A percentile compares a stretch with the other conserved stretches of the same genome.
phyloP scores from a whole-genome alignment of 2,888 invertebrate species.

The Lithodes maja region DNA sequence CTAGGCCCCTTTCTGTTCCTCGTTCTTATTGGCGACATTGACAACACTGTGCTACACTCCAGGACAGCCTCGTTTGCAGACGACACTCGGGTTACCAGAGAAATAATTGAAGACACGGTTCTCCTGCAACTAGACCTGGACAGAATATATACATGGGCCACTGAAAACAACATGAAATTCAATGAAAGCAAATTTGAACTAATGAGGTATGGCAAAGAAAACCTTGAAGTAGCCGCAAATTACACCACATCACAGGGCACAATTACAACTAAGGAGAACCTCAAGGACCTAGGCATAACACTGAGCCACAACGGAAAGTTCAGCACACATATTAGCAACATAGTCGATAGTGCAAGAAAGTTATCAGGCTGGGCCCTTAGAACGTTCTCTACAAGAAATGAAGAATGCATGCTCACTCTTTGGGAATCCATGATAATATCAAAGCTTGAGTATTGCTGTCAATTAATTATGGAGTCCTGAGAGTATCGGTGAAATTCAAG shows the following conservation, averaged over 20 bases:
- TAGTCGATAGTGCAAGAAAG: background rate
- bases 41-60: conserved; percentile 6
- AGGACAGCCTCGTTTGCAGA: conserved; percentile 30
- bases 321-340: background rate
- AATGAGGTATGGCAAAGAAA: background rate
- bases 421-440: conserved; percentile 19
- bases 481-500: background rate
- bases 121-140: conserved; percentile 9
- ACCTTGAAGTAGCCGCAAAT: background rate
- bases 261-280: background rate
- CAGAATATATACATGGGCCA: background rate
- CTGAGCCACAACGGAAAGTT: background rate
- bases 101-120: background rate
- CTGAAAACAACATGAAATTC: conserved; percentile 23
- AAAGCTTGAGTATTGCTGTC: conserved; percentile 20
- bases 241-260: background rate
- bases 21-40: background rate
- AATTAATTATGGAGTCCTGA: background rate
- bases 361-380: conserved; percentile 10
- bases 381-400: conserved; percentile 23
- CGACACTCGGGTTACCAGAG: conserved; percentile 14
- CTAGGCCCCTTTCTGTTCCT: conserved; percentile 13
- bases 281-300: conserved; percentile 6
- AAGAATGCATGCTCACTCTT: conserved; percentile 14
- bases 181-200: conserved; percentile 13